These are phyloP conservation scores for Diceros bicornis DNA, from an alignment of 2,797 vertebrate genomes.

Conservation along the genomic window DNA sequence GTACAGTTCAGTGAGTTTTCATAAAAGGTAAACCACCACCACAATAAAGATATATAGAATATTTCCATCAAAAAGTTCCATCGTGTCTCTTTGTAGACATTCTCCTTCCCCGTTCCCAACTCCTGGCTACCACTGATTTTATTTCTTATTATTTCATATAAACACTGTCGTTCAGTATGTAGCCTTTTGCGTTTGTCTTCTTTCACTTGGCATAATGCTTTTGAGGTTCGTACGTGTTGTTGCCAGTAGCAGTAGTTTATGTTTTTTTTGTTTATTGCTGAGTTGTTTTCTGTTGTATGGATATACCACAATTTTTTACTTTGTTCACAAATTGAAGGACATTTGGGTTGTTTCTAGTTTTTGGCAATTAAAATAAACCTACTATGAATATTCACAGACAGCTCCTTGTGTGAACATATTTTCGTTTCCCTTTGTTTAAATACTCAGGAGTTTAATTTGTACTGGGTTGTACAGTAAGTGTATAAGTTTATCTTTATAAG, in stretches of 20 bases:
- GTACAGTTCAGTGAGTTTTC: background rate
- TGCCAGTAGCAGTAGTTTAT: background rate
- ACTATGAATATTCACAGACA: background rate
- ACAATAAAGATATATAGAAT: background rate
- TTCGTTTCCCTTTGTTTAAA: conserved; percentile 52
- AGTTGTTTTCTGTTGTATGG: background rate
- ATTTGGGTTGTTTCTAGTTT: conserved; percentile 9
- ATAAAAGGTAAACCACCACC: background rate
- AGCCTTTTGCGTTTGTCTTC: background rate
- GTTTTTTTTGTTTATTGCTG: background rate
- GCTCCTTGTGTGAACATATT: background rate
- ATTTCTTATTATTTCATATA: background rate
- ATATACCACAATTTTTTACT: conserved; percentile 24
- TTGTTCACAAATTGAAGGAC: background rate
- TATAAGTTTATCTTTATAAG: conserved; percentile 52
- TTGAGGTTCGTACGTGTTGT: background rate
- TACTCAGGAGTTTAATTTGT: background rate
- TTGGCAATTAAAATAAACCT: conserved; percentile 22
- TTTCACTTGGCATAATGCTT: background rate
- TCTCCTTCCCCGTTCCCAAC: background rate
- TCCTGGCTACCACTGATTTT: background rate
- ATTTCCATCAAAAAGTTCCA: background rate
- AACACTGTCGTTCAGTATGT: background rate
- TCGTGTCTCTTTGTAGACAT: background rate
- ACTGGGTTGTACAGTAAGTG: background rate